A percentile compares a stretch with the other conserved stretches of the same genome.
Conservation (phyloP, 53 echinoderm and acorn worm genomes). For the Pentamera pediparva region DNA sequence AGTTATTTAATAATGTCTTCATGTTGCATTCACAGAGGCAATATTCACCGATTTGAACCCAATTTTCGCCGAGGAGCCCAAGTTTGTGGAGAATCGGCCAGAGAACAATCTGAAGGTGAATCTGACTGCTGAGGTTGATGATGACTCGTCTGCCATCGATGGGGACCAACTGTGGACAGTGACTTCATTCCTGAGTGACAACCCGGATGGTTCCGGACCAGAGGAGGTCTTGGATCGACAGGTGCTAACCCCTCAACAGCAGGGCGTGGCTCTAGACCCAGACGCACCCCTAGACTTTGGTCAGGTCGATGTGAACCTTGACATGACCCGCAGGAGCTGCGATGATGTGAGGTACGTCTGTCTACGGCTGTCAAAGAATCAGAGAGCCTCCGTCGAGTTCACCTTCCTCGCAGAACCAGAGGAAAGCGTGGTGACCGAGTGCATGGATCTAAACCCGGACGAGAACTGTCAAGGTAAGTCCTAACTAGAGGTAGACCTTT, state of each 20-base stretch:
- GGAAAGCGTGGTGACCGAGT: slow-evolving; percentile 54
- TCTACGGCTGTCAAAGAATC: slow-evolving; percentile 66
- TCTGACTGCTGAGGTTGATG: slow-evolving; percentile 31
- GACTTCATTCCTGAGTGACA: slow-evolving; percentile 47
- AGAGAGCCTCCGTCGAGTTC: slow-evolving; percentile 63
- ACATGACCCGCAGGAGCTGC: slow-evolving; percentile 67
- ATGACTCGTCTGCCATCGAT: slow-evolving; percentile 37
- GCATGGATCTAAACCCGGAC: slow-evolving; percentile 36
- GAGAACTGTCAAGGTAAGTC: slow-evolving; percentile 43
- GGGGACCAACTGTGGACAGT: slow-evolving; percentile 62
- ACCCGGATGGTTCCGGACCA: slow-evolving; percentile 47
- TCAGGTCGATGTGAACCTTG: slow-evolving; percentile 44
- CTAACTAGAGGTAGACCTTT: no score
- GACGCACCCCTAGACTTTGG: slow-evolving; percentile 61
- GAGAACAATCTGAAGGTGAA: slow-evolving; percentile 39
- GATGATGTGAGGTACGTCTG: slow-evolving; percentile 60
- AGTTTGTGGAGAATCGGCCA: slow-evolving; percentile 37
- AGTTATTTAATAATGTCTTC: neutral
- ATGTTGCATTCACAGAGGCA: slow-evolving; percentile 37
- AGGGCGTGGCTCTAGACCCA: slow-evolving; percentile 36
- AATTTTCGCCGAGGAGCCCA: slow-evolving; percentile 8
- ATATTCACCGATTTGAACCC: slow-evolving; percentile 40
- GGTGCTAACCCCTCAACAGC: slow-evolving; percentile 38
- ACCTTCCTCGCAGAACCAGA: slow-evolving; percentile 60
- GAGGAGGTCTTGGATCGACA: slow-evolving; percentile 7